Conservation (phyloP, 2,888 invertebrate species). For the Diabrotica balteata region DNA sequence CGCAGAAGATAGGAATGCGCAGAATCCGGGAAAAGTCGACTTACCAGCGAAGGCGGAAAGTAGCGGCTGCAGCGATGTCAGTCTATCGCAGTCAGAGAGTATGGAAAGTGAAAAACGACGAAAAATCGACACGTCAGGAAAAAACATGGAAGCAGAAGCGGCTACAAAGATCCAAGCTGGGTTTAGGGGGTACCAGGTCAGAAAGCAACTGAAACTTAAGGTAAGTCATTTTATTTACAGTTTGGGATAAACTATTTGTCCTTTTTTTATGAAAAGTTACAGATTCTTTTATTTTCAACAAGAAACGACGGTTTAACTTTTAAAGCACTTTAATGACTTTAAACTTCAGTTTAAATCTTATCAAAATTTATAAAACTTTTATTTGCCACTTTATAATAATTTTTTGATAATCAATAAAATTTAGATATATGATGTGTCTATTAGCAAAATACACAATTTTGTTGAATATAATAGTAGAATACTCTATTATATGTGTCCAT, state of each 20-base stretch:
- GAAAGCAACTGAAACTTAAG: conserved; percentile 59
- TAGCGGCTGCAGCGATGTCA: conserved; percentile 27
- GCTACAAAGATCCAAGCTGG: conserved; percentile 77
- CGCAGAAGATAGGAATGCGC: conserved; percentile 44
- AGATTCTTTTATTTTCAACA: background rate
- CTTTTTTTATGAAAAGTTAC: background rate
- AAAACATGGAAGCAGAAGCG: conserved; percentile 57
- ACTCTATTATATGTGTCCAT: no score
- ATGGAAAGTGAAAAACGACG: conserved; percentile 42
- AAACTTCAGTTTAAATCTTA: no score
- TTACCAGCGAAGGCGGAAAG: conserved; percentile 41
- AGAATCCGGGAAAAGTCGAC: conserved; percentile 52
- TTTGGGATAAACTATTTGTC: background rate
- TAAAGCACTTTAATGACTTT: no score
- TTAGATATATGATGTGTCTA: no score
- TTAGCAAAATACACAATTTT: no score
- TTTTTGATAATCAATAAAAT: no score
- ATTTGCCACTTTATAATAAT: no score
- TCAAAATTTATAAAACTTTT: no score
- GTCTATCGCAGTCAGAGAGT: conserved; percentile 34
- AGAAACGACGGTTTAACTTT: no score
- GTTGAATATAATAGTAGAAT: no score
- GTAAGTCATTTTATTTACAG: conserved; percentile 42
- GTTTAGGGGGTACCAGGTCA: conserved; percentile 71
- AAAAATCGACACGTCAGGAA: conserved; percentile 12